These are phyloP conservation scores for Crotalus helleri DNA, from an alignment of 2,113 vertebrate genomes.

Conservation along the genomic window DNA sequence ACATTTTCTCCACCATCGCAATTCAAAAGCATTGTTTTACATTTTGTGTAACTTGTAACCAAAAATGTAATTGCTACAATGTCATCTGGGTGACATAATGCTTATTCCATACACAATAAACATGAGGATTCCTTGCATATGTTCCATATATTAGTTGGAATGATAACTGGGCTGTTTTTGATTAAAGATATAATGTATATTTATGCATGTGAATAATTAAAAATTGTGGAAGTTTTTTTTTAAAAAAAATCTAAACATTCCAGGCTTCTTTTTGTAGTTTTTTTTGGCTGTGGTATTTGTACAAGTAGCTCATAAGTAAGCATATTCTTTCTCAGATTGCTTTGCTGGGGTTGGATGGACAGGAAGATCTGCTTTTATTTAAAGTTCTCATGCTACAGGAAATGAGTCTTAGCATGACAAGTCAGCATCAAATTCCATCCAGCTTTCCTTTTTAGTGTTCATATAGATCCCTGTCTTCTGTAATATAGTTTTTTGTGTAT, in stretches of 20 bases:
- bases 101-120: neutral
- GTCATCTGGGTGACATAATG: neutral
- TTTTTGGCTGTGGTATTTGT: neutral
- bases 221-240: neutral
- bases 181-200: neutral
- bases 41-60: neutral
- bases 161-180: neutral
- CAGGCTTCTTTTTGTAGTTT: neutral
- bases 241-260: neutral
- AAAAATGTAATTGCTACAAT: neutral
- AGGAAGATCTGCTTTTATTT: slow-evolving; percentile 9
- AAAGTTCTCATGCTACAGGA: slow-evolving; percentile 22
- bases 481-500: neutral
- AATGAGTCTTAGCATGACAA: slow-evolving; percentile 23
- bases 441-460: neutral
- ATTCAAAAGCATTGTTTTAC: neutral
- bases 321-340: neutral
- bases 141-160: neutral
- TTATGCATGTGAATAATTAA: neutral
- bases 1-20: neutral
- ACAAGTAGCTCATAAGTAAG: neutral
- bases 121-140: neutral
- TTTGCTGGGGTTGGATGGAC: slow-evolving; percentile 25
- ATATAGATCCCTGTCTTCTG: slow-evolving; percentile 3
- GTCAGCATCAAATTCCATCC: slow-evolving; percentile 35